Evolutionary conservation across 2,797 vertebrate species (phyloP).

Genomic region (Eutrigla gurnardus): DNA sequence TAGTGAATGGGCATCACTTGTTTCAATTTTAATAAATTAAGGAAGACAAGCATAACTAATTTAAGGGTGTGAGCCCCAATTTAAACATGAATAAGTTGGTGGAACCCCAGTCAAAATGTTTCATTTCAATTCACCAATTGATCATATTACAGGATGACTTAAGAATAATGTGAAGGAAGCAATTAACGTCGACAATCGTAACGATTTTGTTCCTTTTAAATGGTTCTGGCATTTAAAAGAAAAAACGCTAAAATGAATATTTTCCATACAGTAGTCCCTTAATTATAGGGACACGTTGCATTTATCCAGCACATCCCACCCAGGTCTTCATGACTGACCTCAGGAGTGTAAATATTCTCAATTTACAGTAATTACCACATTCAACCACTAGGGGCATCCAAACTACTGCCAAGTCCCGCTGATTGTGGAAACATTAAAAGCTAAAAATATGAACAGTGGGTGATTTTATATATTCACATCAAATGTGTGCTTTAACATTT

Average conservation of each 20-base stretch:
- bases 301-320: not conserved
- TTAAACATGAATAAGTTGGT: not conserved
- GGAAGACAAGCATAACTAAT: not conserved
- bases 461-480: slow-evolving; percentile 35
- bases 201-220: not conserved
- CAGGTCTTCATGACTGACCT: not conserved
- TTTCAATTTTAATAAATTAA: not conserved
- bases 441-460: not conserved
- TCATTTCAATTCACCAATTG: not conserved
- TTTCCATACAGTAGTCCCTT: not conserved
- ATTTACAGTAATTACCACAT: slow-evolving; percentile 8
- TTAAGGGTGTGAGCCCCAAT: not conserved
- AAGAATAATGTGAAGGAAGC: not conserved
- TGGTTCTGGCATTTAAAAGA: not conserved
- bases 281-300: not conserved
- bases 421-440: not conserved
- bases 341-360: not conserved
- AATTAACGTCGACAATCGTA: not conserved
- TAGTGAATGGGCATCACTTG: no score
- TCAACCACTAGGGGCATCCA: slow-evolving; percentile 50
- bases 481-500: slow-evolving; percentile 33
- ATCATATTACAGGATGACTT: no score
- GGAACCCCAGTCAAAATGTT: not conserved
- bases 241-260: not conserved
- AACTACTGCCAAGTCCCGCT: not conserved